A percentile compares a stretch with the other conserved stretches of the same genome.
Evolutionary conservation across 2,113 vertebrate species (phyloP).

Genomic region (Psilopsiagon aymara): DNA sequence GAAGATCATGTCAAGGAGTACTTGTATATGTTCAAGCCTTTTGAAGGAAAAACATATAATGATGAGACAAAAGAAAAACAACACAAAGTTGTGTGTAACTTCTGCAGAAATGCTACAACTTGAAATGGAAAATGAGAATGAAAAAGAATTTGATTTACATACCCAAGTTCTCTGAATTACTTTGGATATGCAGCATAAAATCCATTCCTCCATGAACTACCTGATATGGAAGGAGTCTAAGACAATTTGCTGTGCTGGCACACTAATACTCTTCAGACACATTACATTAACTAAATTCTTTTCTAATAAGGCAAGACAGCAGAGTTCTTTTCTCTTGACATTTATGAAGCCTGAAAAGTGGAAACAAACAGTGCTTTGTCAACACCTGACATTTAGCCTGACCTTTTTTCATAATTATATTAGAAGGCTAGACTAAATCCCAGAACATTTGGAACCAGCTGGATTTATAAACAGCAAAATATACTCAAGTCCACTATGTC

Average conservation of each 20-base stretch:
- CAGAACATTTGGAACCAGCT: slow-evolving; percentile 70
- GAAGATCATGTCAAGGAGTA: neutral
- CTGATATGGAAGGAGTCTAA: neutral
- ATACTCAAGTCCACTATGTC: neutral
- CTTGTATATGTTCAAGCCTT: neutral
- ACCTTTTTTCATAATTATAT: slow-evolving; percentile 69
- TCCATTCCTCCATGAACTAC: neutral
- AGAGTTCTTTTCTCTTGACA: slow-evolving; percentile 69
- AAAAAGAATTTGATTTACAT: neutral
- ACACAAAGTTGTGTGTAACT: neutral
- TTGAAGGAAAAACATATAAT: neutral
- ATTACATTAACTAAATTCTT: slow-evolving; percentile 58
- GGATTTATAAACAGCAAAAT: slow-evolving; percentile 52
- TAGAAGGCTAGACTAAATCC: slow-evolving; percentile 58
- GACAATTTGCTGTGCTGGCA: neutral
- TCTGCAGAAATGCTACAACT: neutral
- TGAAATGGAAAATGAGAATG: neutral
- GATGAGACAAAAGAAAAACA: neutral
- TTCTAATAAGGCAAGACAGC: slow-evolving; percentile 69
- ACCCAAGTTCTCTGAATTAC: neutral
- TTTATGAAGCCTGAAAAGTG: slow-evolving; percentile 71
- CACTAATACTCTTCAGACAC: slow-evolving; percentile 21
- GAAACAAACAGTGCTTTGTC: slow-evolving; percentile 73
- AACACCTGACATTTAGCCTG: slow-evolving; percentile 70
- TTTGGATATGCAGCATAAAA: neutral